These are phyloP conservation scores for Rhynchophorus ferrugineus DNA, from an alignment of 1,140 invertebrate genomes.

Conservation along the genomic window DNA sequence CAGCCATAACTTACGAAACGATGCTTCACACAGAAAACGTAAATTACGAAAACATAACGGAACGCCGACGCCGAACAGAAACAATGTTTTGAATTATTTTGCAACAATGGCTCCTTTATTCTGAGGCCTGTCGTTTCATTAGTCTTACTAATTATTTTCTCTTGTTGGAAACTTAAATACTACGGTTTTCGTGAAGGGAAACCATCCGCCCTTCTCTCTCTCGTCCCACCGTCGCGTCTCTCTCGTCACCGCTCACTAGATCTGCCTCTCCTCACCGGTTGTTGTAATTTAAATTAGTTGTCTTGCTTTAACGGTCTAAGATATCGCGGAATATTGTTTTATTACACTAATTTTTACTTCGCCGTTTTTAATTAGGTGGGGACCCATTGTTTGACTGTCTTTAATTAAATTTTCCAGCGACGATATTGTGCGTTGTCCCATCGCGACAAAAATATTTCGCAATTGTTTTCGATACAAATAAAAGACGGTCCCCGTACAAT, in stretches of 20 bases:
- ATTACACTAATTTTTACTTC: neutral
- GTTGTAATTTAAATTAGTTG: neutral
- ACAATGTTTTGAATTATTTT: neutral
- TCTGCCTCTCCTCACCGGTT: neutral
- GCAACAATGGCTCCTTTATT: neutral
- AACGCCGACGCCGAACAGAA: neutral
- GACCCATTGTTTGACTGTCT: neutral
- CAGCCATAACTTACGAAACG: slow-evolving; percentile 6
- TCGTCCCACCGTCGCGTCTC: too few relatives aligned
- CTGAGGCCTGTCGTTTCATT: slow-evolving; percentile 1
- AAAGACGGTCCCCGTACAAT: too few relatives aligned
- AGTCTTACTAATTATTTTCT: slow-evolving; percentile 9
- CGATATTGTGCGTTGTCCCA: too few relatives aligned
- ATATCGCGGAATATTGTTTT: neutral
- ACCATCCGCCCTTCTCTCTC: too few relatives aligned
- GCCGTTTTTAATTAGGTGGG: neutral
- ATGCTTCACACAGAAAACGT: neutral
- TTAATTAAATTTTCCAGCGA: neutral
- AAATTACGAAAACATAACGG: neutral
- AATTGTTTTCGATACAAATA: too few relatives aligned
- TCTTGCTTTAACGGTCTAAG: neutral
- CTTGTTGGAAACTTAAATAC: slow-evolving; percentile 6
- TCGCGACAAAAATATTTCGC: too few relatives aligned
- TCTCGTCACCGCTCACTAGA: too few relatives aligned
- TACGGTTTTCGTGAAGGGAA: neutral